Evolutionary conservation across 2,113 vertebrate genomes (phyloP), one percentile per base, ranked within the genome.

Genomic region (Pedetes capensis): DNA sequence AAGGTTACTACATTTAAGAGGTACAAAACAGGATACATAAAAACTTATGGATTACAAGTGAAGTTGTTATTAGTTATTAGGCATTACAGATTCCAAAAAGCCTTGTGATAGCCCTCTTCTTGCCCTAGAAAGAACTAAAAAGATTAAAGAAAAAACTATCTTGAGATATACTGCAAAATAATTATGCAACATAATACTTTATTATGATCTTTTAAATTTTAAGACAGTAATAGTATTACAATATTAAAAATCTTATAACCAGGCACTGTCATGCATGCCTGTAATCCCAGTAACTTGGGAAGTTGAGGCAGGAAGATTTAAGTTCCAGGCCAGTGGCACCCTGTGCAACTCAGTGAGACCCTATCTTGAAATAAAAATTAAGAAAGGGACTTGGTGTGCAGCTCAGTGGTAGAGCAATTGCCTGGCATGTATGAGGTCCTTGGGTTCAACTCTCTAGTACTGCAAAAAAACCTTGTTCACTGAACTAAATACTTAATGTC

Each of bases 221-320:
- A 53, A 95, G 71, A 51, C 86, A 92, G 34, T 64, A 75, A 95
- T 57, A 90, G 32, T 51, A 94, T 3, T 71, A 5, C 4, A 92
- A 57, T 85, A 92, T 84, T 94, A 72, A 87, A 92, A 90, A 93
- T 61, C 51, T 51, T 51, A 57, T n/a, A n/a, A n/a, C n/a, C n/a
- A n/a, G n/a, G n/a, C n/a, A n/a, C n/a, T n/a, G n/a, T n/a, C n/a
- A n/a, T n/a, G n/a, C n/a, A n/a, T n/a, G n/a, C n/a, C n/a, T n/a
- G n/a, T n/a, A n/a, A n/a, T n/a, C n/a, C n/a, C n/a, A n/a, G n/a
- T n/a, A n/a, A n/a, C n/a, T n/a, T n/a, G n/a, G n/a, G n/a, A n/a
- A n/a, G n/a, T n/a, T n/a, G n/a, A n/a, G n/a, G n/a, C n/a, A n/a
- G n/a, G n/a, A n/a, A n/a, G n/a, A n/a, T n/a, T n/a, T n/a, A n/a